These are phyloP conservation scores for Leguminivora glycinivorella DNA, from an alignment of 1,140 invertebrate genomes.

Conservation along the genomic window DNA sequence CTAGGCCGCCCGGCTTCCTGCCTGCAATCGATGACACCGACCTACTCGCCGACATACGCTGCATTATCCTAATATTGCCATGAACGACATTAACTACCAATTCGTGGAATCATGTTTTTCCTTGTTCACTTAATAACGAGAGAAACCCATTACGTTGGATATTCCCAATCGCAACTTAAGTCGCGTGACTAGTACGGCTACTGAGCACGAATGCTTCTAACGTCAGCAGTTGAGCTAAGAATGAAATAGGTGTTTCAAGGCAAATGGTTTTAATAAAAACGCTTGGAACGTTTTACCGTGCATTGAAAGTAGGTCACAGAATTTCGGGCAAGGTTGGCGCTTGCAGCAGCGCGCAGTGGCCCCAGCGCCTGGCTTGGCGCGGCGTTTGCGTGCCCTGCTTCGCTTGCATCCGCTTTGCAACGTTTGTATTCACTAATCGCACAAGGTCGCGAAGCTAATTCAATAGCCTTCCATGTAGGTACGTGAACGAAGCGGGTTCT, in stretches of 20 bases:
- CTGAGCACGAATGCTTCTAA: background rate
- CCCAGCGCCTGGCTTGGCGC: slow-evolving; percentile 34
- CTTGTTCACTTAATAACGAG: slow-evolving; percentile 13
- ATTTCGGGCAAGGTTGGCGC: slow-evolving; percentile 70
- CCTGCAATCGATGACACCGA: slow-evolving; percentile 50
- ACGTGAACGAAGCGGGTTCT: slow-evolving; percentile 28
- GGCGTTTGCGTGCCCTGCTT: slow-evolving; percentile 53
- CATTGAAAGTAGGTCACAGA: slow-evolving; percentile 70
- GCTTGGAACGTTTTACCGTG: slow-evolving; percentile 61
- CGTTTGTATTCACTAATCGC: slow-evolving; percentile 64
- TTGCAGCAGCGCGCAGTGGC: slow-evolving; percentile 52
- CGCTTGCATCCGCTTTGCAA: slow-evolving; percentile 66
- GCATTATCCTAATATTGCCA: background rate
- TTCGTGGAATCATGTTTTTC: slow-evolving; percentile 22
- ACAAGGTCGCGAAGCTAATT: slow-evolving; percentile 65
- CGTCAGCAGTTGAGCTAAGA: slow-evolving; percentile 25
- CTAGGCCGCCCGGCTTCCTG: slow-evolving; percentile 61
- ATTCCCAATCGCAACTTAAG: slow-evolving; percentile 1
- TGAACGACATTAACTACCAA: background rate
- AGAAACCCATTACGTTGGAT: slow-evolving; percentile 1
- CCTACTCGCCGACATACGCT: slow-evolving; percentile 34
- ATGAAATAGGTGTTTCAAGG: slow-evolving; percentile 52
- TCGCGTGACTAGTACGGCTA: background rate
- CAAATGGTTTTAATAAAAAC: slow-evolving; percentile 65
- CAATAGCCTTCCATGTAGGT: slow-evolving; percentile 46